Conservation (phyloP, 2,113 vertebrate species). For the Platichthys stellatus region DNA sequence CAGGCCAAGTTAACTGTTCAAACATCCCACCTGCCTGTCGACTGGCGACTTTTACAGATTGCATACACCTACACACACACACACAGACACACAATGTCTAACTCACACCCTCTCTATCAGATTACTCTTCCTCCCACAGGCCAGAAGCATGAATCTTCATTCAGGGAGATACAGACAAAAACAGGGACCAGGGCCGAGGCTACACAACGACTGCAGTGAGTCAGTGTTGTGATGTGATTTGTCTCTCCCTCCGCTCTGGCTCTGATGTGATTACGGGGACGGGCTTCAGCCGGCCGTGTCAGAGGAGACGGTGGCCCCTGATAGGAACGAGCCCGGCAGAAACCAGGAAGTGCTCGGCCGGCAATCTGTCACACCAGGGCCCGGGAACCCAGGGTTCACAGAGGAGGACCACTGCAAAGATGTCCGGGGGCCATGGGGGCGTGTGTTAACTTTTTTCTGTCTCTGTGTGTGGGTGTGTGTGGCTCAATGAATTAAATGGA, state of each 20-base stretch:
- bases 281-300: slow-evolving; percentile 52
- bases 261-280: slow-evolving; percentile 76
- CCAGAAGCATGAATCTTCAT: slow-evolving; percentile 69
- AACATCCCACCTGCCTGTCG: slow-evolving; percentile 14
- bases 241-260: slow-evolving; percentile 68
- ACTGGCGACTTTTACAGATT: neutral
- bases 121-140: slow-evolving; percentile 64
- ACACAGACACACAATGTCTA: slow-evolving; percentile 27
- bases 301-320: slow-evolving; percentile 60
- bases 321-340: slow-evolving; percentile 53
- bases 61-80: neutral
- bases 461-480: slow-evolving; percentile 9
- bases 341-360: slow-evolving; percentile 60
- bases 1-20: slow-evolving; percentile 10
- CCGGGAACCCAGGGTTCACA: neutral
- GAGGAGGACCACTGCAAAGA: neutral
- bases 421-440: slow-evolving; percentile 7
- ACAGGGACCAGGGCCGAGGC: slow-evolving; percentile 50
- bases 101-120: slow-evolving; percentile 52
- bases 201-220: slow-evolving; percentile 65
- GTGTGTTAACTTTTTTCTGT: neutral
- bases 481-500: too few species aligned
- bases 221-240: slow-evolving; percentile 78
- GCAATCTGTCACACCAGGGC: neutral
- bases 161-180: slow-evolving; percentile 53